These are phyloP conservation scores for Hyles vespertilio DNA, from an alignment of 1,140 invertebrate species.

Conservation along the genomic window DNA sequence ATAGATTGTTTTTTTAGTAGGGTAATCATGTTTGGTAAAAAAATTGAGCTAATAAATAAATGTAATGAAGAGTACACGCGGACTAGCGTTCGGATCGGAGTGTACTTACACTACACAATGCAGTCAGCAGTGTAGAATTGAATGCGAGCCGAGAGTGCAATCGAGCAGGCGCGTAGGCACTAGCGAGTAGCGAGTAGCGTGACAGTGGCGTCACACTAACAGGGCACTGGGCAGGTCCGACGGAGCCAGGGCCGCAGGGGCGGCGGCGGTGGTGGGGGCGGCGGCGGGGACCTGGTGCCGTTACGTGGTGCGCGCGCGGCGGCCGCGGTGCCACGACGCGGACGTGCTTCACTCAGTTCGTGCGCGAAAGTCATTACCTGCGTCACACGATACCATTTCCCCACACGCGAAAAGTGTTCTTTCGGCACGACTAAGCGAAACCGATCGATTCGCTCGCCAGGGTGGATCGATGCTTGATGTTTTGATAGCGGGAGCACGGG, in stretches of 20 bases:
- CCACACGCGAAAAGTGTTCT: constrained; percentile 55
- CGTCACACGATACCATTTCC: constrained; percentile 62
- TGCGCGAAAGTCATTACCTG: constrained; percentile 72
- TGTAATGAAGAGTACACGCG: too few species aligned
- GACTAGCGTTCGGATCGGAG: too few species aligned
- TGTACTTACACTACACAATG: too few species aligned
- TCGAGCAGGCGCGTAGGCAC: constrained; percentile 9
- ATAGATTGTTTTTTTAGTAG: too few species aligned
- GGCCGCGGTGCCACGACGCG: constrained; percentile 66
- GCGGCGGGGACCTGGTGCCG: constrained; percentile 60
- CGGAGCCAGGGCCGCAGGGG: constrained; percentile 36
- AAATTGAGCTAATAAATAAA: too few species aligned
- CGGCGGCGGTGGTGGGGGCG: constrained; percentile 40
- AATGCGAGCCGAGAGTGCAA: not conserved
- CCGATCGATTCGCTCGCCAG: constrained; percentile 36
- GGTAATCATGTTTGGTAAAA: too few species aligned
- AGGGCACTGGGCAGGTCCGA: constrained; percentile 28
- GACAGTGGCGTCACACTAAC: not conserved
- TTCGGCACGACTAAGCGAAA: constrained; percentile 35
- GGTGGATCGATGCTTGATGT: constrained; percentile 29
- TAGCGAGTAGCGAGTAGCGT: constrained; percentile 14
- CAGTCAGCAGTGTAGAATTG: not conserved
- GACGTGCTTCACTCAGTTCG: constrained; percentile 74
- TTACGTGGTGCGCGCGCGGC: constrained; percentile 63
- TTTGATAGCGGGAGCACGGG: constrained; percentile 29